Conservation (phyloP, 2,888 invertebrate species). For the Stegophylla sp. region DNA sequence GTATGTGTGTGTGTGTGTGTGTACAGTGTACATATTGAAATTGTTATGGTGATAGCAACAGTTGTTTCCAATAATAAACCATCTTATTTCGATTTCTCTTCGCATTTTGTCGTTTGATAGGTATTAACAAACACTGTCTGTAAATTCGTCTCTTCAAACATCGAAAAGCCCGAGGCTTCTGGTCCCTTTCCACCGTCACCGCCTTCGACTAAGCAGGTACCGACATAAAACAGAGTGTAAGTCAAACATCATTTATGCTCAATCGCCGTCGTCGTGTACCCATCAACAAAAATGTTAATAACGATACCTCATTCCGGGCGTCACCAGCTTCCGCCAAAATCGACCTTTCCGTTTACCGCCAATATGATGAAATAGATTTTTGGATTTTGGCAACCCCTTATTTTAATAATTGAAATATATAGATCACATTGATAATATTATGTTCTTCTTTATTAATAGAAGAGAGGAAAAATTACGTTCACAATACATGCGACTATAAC, state of each 20-base stretch:
- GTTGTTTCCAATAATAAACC: constrained; percentile 34
- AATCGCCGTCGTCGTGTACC: too few species aligned
- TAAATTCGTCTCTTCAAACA: constrained; percentile 2
- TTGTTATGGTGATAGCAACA: neutral
- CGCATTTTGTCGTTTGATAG: neutral
- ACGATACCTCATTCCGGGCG: neutral
- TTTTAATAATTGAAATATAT: too few species aligned
- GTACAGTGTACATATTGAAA: neutral
- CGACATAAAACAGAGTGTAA: neutral
- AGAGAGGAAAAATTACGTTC: too few species aligned
- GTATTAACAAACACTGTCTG: neutral
- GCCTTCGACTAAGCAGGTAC: neutral
- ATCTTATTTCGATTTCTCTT: constrained; percentile 3
- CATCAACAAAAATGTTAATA: neutral
- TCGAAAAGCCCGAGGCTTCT: neutral
- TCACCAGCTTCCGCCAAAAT: too few species aligned
- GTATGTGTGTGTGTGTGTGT: neutral
- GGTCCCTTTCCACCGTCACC: neutral
- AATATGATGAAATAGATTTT: too few species aligned
- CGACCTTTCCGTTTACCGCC: too few species aligned
- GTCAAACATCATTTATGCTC: neutral
- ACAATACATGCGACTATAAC: too few species aligned
- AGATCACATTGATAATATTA: too few species aligned
- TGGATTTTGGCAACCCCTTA: too few species aligned
- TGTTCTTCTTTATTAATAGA: too few species aligned